Evolutionary conservation across 2,888 invertebrate genomes (phyloP).

Genomic region (Drosophila lacicola): DNA sequence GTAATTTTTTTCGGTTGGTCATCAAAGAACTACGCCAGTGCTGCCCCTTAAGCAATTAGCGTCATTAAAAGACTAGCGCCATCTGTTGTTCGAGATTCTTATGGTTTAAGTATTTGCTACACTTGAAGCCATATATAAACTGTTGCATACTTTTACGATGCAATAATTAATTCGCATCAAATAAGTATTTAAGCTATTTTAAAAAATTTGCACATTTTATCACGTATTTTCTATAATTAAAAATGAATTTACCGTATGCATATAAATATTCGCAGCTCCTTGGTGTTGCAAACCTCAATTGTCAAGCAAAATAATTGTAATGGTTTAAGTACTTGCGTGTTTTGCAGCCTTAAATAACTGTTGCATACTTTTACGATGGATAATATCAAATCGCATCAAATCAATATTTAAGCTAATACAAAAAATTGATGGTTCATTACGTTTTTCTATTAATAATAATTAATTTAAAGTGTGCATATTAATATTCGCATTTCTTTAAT

Average conservation of each 20-base stretch:
- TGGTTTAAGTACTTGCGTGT: slow-evolving; percentile 14
- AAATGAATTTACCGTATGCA: too few relatives aligned
- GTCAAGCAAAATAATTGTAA: too few relatives aligned
- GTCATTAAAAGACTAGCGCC: neutral
- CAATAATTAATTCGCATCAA: neutral
- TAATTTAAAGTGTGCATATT: too few relatives aligned
- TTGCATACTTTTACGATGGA: slow-evolving; percentile 3
- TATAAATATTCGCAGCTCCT: too few relatives aligned
- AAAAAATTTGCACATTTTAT: too few relatives aligned
- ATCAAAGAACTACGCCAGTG: slow-evolving; percentile 7
- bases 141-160: slow-evolving; percentile 1
- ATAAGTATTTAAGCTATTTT: neutral
- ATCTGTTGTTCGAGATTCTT: neutral
- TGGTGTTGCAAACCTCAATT: too few relatives aligned
- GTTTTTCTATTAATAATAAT: too few relatives aligned
- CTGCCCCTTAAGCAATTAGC: slow-evolving; percentile 5
- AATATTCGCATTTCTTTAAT: too few relatives aligned
- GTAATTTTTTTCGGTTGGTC: too few relatives aligned
- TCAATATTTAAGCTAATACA: neutral
- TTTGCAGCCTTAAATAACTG: neutral
- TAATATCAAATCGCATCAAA: neutral
- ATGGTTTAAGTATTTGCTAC: slow-evolving; percentile 10
- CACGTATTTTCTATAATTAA: too few relatives aligned
- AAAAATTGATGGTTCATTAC: too few relatives aligned
- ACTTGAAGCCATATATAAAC: neutral